Base-by-base conservation (phyloP, 2,888 invertebrate species). In the Macrophya alboannulata region DNA sequence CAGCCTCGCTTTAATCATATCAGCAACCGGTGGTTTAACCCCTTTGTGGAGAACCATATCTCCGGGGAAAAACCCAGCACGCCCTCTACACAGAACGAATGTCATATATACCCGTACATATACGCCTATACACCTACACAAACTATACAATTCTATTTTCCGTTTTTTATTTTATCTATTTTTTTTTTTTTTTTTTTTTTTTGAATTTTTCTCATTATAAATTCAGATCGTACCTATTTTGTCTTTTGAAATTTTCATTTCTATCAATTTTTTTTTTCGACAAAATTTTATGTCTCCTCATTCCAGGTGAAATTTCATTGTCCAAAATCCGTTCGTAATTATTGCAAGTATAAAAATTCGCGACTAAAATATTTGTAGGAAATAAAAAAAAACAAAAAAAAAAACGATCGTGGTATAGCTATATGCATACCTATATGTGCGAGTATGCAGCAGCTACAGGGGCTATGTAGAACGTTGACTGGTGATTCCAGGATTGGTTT, bases 21-120 rank as follows among this genome's bases (percentile, higher is more conserved):
- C 55, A 83, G 83, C 83, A 83, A 83, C 83, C 83, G 71, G 83
- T 83, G 83, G 83, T 83, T 68, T 31, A 25, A 31, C 10, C 37
- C 68, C 31, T 48, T 48, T 77, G 51, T 77, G 21, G 12, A 37
- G 10, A 74, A 45, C 55, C 25, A 43, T 43, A 40, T 81, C 79
- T 59, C 59, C 15, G 21, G 59, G 10, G 62, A 1, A 79, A 43
- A 45, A 15, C 10, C 37, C 59, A 31, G 17, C 31, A 31, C 83
- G 31, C 51, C 51, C 15, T 12, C 12, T 21, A 21, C 21, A 21
- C 76, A 9, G 40, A 9, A 71, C 40, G 76, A 37, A 77, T 51
- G 55, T 25, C 68, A 68, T 68, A 37, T n/a, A n/a, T n/a, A n/a
- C n/a, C 31, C 62, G 62, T 10, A 12, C 25, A 10, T 37, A 68